A percentile compares a stretch with the other conserved stretches of the same genome.
Conservation (phyloP, 2,113 vertebrate species). For the Arenaria interpres region DNA sequence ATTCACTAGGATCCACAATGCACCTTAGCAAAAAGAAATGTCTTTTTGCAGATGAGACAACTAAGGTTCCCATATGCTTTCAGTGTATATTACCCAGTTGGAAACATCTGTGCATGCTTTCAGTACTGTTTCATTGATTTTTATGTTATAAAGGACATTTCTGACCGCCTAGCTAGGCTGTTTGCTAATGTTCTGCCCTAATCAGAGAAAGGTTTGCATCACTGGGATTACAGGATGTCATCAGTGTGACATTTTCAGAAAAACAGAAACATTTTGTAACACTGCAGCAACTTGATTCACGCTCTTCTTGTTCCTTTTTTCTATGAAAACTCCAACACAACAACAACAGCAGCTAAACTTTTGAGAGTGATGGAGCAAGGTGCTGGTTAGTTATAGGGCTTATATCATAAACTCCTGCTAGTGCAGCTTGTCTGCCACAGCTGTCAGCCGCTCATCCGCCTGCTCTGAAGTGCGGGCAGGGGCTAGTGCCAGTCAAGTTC, state of each 20-base stretch:
- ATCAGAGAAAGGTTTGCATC: background rate
- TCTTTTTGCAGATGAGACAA: background rate
- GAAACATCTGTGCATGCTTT: background rate
- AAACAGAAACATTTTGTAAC: background rate
- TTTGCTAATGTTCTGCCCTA: background rate
- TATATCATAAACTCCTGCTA: background rate
- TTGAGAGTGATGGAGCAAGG: background rate
- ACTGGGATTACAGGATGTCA: background rate
- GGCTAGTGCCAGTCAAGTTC: background rate
- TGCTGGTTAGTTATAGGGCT: background rate
- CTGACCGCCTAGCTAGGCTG: background rate
- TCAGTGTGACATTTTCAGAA: background rate
- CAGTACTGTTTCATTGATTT: background rate
- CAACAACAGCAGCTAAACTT: background rate
- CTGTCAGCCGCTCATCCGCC: background rate
- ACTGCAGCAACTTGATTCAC: background rate
- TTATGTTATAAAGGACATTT: background rate
- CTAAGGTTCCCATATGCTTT: background rate
- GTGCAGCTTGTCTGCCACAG: background rate
- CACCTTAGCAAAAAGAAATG: background rate
- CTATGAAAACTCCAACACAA: background rate
- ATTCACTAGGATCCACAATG: background rate
- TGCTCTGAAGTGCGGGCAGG: background rate
- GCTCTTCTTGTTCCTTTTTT: background rate
- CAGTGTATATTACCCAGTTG: background rate